Evolutionary conservation across 2,888 invertebrate species (phyloP), one percentile per base, ranked within the genome.

Genomic region (Cryptocheilus praepositus): DNA sequence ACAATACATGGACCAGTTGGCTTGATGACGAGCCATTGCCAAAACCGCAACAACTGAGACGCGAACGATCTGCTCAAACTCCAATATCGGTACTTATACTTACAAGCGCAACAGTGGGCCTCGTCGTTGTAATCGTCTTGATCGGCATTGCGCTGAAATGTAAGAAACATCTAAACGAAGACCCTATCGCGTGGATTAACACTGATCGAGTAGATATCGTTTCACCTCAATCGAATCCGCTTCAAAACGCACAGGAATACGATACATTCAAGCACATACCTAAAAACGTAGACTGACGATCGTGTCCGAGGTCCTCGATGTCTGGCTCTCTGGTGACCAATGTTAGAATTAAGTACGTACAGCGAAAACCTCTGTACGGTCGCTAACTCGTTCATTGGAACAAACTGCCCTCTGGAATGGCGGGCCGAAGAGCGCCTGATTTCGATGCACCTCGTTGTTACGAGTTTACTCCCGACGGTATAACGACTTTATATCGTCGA

Each of bases 1-100:
- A 91, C 60, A 89, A 90, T 59, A 90, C 90, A 0, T 93, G 93
- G 93, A 89, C 89, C 0, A 90, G 89, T 74, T 93, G 93, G 93
- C 85, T 88, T 77, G 92, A 92, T 45, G 8, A 36, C 11, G 8
- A 2, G 2, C 25, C 25, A 5, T 5, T 25, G 11, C 11, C 13
- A 1, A 4, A 36, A 11, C 13, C 11, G 11, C 1, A 4, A 36
- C 11, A 7, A 8, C 3, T 36, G 25, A 25, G 5, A 5, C 3
- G 25, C 2, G 25, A 25, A 36, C 8, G 11, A 7, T 28, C 36
- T 11, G 36, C 8, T 36, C 3, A 11, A 5, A 7, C 13, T 7
- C 11, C 36, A 11, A 36, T 11, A 11, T 15, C 58, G 3, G 28
- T 49, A 2, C 7, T 61, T 2, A 28, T 28, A 3, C 1, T 64